phyloP scores from a whole-genome alignment of 1,140 invertebrate species.

The Xylocopa sonorina region DNA sequence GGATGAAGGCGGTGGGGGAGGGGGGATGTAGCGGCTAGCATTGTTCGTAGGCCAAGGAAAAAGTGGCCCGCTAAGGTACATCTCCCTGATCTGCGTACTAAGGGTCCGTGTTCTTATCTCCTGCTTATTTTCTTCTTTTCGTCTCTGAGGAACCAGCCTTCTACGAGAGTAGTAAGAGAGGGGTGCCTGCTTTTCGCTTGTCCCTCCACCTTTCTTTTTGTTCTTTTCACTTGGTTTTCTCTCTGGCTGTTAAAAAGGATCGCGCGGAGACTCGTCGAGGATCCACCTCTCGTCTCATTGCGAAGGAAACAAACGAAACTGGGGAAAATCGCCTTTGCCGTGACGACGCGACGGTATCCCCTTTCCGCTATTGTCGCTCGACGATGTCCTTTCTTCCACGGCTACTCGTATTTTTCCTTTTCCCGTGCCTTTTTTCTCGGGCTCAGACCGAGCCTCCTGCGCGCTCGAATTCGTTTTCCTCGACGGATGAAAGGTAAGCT shows the following conservation, averaged over 20 bases:
- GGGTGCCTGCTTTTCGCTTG: neutral
- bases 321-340: conserved; percentile 62
- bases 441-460: neutral
- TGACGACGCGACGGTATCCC: conserved; percentile 9
- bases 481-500: conserved; percentile 60
- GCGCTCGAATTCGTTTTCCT: conserved; percentile 56
- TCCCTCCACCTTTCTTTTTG: neutral
- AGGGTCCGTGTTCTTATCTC: conserved; percentile 53
- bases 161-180: too few relatives aligned
- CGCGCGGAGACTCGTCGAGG: neutral
- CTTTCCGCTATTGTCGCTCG: neutral
- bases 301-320: conserved; percentile 66
- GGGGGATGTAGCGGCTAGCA: too few relatives aligned
- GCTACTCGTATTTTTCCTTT: neutral
- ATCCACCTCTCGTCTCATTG: conserved; percentile 52
- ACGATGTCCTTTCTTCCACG: conserved; percentile 1
- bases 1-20: neutral
- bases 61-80: conserved; percentile 67
- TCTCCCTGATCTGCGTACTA: conserved; percentile 68
- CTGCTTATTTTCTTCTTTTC: conserved; percentile 19
- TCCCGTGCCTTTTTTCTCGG: neutral
- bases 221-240: conserved; percentile 4
- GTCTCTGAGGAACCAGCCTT: neutral
- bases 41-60: conserved; percentile 31
- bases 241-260: conserved; percentile 41